A percentile compares a stretch with the other conserved stretches of the same genome.
phyloP scores from a whole-genome alignment of 35 echinoderm and acorn worm species.

The Lytechinus variegatus region DNA sequence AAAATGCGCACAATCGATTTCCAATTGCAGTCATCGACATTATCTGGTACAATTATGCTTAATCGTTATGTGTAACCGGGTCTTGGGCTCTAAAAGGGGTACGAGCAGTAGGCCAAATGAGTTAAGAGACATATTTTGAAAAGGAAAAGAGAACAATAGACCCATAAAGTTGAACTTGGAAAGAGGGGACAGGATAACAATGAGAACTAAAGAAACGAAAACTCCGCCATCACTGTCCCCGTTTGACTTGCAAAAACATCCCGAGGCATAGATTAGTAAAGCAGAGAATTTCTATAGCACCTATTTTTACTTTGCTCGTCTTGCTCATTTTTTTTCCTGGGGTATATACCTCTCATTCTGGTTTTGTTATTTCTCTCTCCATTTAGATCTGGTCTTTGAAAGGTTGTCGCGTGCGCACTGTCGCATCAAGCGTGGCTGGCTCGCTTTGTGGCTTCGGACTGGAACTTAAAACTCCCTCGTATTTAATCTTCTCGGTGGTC shows the following conservation, averaged over 20 bases:
- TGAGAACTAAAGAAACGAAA: not conserved
- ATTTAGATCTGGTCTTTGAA: not conserved
- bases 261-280: not conserved
- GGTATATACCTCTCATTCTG: not conserved
- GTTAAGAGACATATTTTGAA: not conserved
- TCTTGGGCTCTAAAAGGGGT: not conserved
- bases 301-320: not conserved
- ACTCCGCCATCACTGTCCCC: not conserved
- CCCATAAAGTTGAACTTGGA: not conserved
- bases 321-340: not conserved
- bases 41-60: too few relatives aligned
- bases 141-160: not conserved
- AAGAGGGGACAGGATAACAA: not conserved
- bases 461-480: not conserved
- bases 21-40: too few relatives aligned
- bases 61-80: too few relatives aligned
- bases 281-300: not conserved
- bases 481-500: not conserved
- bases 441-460: not conserved
- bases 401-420: not conserved
- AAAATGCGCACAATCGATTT: too few relatives aligned
- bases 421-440: not conserved
- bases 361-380: not conserved
- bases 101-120: not conserved
- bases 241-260: constrained; percentile 12